Percentiles rank a stretch among this genome's conserved stretches.
Evolutionary conservation across 2,113 vertebrate genomes (phyloP).

Genomic region (Microtus ochrogaster): DNA sequence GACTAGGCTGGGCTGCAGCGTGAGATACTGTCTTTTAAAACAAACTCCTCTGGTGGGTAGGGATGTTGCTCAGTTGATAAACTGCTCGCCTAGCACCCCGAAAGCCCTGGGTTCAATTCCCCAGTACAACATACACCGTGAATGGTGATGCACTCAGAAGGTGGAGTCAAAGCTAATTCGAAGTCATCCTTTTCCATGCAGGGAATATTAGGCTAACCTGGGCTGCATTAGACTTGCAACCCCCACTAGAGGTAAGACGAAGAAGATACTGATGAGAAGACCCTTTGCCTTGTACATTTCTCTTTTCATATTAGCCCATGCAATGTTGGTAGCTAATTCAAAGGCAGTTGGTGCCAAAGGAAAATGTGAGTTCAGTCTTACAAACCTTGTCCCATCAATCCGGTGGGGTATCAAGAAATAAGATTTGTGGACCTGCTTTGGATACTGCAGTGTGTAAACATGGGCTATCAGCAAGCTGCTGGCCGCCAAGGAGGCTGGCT

Average conservation of each 20-base stretch:
- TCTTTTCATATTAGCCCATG: neutral
- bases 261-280: no score
- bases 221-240: neutral
- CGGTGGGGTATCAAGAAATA: neutral
- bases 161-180: neutral
- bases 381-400: neutral
- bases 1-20: neutral
- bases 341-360: slow-evolving; percentile 46
- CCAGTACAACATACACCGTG: neutral
- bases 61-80: neutral
- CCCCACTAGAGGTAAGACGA: neutral
- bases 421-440: slow-evolving; percentile 32
- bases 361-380: slow-evolving; percentile 31
- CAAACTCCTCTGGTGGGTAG: neutral
- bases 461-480: slow-evolving; percentile 13
- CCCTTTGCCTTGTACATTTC: neutral
- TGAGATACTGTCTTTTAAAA: neutral
- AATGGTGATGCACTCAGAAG: neutral
- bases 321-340: neutral
- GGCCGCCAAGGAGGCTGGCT: neutral
- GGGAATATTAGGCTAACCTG: neutral
- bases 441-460: neutral
- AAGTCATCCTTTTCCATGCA: neutral
- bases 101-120: neutral
- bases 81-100: neutral